These are phyloP conservation scores for Promerops cafer DNA, from an alignment of 2,113 vertebrate species.

Conservation along the genomic window DNA sequence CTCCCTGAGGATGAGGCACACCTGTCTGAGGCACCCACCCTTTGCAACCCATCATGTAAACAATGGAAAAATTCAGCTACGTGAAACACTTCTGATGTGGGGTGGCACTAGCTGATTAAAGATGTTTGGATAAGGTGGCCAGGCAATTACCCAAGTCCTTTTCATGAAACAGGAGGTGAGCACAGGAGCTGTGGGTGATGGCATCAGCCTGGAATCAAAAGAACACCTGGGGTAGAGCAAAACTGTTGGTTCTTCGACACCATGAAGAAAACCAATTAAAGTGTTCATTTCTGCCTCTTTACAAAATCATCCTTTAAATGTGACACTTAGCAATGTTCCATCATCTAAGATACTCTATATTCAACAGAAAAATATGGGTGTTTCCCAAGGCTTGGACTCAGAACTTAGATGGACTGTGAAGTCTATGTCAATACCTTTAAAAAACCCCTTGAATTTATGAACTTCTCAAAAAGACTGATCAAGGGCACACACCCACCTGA, in stretches of 20 bases:
- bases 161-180: background rate
- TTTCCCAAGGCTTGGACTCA: background rate
- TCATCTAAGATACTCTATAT: background rate
- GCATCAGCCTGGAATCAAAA: background rate
- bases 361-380: background rate
- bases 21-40: background rate
- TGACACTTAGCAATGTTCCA: background rate
- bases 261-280: background rate
- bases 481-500: background rate
- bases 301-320: background rate
- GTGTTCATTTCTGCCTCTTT: background rate
- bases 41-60: background rate
- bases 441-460: background rate
- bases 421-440: background rate
- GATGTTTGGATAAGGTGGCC: background rate
- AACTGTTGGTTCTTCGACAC: background rate
- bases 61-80: background rate
- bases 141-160: background rate
- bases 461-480: background rate
- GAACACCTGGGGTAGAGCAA: background rate
- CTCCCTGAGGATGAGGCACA: background rate
- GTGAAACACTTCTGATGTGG: background rate
- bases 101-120: background rate
- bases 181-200: background rate
- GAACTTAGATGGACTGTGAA: background rate